A percentile compares a stretch with the other conserved stretches of the same genome.
These are phyloP conservation scores for Oryzias melastigma DNA, from an alignment of 2,113 vertebrate genomes.

Conservation along the genomic window DNA sequence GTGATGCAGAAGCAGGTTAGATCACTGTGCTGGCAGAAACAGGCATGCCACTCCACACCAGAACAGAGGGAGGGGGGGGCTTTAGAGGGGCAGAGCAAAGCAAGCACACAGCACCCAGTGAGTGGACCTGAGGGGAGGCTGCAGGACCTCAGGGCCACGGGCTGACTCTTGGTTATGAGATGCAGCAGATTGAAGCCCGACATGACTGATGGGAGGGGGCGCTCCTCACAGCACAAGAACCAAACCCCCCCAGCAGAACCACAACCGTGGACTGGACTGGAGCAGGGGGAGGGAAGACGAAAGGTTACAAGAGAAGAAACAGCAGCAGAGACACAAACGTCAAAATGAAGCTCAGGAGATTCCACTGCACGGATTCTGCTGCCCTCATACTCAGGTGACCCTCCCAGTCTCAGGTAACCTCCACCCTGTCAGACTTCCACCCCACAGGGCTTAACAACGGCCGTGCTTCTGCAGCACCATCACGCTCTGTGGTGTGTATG, in stretches of 20 bases:
- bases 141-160: constrained; percentile 93
- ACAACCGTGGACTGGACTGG: constrained; percentile 51
- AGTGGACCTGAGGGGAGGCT: constrained; percentile 96
- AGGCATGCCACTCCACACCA: constrained; percentile 30
- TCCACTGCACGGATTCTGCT: too few relatives aligned
- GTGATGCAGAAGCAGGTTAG: not conserved
- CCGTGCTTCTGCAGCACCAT: too few relatives aligned
- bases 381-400: too few relatives aligned
- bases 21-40: not conserved
- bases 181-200: constrained; percentile 99
- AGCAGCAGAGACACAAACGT: constrained; percentile 3
- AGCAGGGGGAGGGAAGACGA: constrained; percentile 71
- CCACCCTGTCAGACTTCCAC: too few relatives aligned
- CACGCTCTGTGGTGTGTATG: too few relatives aligned
- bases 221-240: constrained; percentile 40
- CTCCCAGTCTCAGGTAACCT: too few relatives aligned
- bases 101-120: constrained; percentile 86
- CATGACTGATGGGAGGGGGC: constrained; percentile 85
- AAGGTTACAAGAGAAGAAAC: constrained; percentile 64
- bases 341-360: not conserved
- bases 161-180: constrained; percentile 98
- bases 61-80: constrained; percentile 66
- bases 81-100: constrained; percentile 68
- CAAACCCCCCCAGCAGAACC: constrained; percentile 36
- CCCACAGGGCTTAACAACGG: too few relatives aligned